Evolutionary conservation across 1,140 invertebrate genomes (phyloP), one percentile per base, ranked within the genome.

Genomic region (Hyles vespertilio): DNA sequence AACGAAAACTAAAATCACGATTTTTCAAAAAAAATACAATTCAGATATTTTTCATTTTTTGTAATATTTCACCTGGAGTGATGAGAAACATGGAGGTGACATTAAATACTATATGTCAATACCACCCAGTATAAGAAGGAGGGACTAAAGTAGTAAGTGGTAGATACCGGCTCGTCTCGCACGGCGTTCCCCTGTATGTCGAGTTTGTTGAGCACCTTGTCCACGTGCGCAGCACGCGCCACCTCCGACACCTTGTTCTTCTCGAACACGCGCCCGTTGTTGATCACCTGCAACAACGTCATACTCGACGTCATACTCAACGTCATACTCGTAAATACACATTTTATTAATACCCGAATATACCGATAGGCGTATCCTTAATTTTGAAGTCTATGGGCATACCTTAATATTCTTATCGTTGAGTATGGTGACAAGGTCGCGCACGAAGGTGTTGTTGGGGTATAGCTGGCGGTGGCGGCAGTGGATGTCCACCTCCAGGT

Each of bases 251-350:
- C 81, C 8, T 59, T 63, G 68, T 79, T 77, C 48, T 64, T 55
- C 56, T 83, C 80, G 68, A 87, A 87, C 49, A 87, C 65, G 2
- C 81, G 74, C 0, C 84, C 84, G 65, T 87, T 87, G 79, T 87
- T 87, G 54, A 87, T 81, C 34, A 83, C 79, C 83, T 86, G 54
- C 5, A 22, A 22, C 22, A 32, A 33, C 36, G 54, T 22, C 9
- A 51, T 44, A 48, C 10, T 5, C 34, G 32, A 22, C 22, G 22
- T 22, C 22, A 22, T 22, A 22, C 22, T 22, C 22, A 22, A 22
- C 22, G 22, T 22, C 22, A 22, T 22, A 22, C 22, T 22, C 22
- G 22, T 22, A 22, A 22, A 22, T 22, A 22, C 22, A 22, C 22
- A 22, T 22, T 22, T 22, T 22, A 22, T 22, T 22, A 22, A 22